A percentile compares a stretch with the other conserved stretches of the same genome.
Conservation (phyloP, 1,140 invertebrate species). For the Sarcophaga peregrina region DNA sequence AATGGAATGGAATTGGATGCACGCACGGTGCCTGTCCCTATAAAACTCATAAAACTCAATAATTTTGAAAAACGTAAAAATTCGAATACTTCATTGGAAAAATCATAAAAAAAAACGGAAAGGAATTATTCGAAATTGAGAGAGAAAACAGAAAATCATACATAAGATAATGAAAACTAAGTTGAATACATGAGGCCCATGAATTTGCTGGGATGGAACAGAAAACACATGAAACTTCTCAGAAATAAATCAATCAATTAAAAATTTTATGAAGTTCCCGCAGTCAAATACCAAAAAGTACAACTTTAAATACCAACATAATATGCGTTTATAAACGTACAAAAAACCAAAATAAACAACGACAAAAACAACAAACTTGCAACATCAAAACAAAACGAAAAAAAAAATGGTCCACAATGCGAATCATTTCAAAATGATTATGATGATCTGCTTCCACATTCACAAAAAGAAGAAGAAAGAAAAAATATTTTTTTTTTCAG, state of each 20-base stretch:
- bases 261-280: slow-evolving; percentile 48
- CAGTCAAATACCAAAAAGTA: slow-evolving; percentile 42
- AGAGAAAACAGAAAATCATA: no score
- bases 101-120: slow-evolving; percentile 26
- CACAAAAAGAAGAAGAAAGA: neutral
- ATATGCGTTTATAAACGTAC: slow-evolving; percentile 30
- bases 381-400: neutral
- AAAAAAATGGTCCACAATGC: neutral
- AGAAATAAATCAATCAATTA: slow-evolving; percentile 49
- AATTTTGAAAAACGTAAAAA: slow-evolving; percentile 3
- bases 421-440: slow-evolving; percentile 28
- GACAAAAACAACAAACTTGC: slow-evolving; percentile 24
- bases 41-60: slow-evolving; percentile 36
- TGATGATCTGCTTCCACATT: slow-evolving; percentile 10
- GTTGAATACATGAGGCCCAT: no score
- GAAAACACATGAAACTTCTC: slow-evolving; percentile 42
- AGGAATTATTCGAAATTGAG: neutral
- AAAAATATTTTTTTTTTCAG: neutral
- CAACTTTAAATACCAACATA: slow-evolving; percentile 38
- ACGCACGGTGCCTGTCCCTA: neutral
- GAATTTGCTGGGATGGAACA: neutral
- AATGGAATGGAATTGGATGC: neutral
- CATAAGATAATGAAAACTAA: no score
- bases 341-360: neutral
- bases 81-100: slow-evolving; percentile 27